A percentile compares a stretch with the other conserved stretches of the same genome.
phyloP scores from a whole-genome alignment of 2,113 vertebrate genomes.

The Tragelaphus buxtoni region DNA sequence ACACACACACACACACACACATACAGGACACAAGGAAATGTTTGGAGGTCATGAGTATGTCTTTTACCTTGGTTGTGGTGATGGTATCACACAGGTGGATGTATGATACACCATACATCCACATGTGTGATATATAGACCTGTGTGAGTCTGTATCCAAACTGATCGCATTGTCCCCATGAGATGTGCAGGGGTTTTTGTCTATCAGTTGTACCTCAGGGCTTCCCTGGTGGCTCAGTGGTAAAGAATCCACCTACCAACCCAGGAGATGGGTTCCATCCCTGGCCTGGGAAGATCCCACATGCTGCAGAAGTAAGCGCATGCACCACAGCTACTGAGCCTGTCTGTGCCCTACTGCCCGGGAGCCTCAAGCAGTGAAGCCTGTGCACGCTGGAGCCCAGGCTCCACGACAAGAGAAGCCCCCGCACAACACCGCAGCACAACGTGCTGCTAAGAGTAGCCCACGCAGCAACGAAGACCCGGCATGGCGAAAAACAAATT shows the following conservation, averaged over 20 bases:
- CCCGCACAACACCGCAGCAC: too few species aligned
- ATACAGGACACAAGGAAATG: neutral
- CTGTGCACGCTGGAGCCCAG: neutral
- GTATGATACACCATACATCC: neutral
- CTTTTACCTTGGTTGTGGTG: neutral
- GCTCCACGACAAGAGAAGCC: neutral
- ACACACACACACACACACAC: too few species aligned
- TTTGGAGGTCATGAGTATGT: neutral
- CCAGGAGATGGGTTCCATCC: neutral
- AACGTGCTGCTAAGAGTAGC: neutral
- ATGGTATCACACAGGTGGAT: neutral
- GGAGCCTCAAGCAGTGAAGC: neutral
- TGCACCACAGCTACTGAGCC: accelerated
- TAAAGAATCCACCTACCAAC: neutral
- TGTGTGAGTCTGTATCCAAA: neutral
- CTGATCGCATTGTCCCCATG: neutral
- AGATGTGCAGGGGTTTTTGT: neutral
- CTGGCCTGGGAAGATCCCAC: neutral
- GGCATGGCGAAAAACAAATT: neutral
- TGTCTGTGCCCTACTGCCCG: neutral
- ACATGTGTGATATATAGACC: neutral
- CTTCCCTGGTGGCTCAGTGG: neutral
- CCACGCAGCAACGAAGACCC: neutral
- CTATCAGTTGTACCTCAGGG: neutral
- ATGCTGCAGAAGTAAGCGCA: neutral